Conservation (phyloP, 2,797 vertebrate genomes). For the Phrynocephalus forsythii region DNA sequence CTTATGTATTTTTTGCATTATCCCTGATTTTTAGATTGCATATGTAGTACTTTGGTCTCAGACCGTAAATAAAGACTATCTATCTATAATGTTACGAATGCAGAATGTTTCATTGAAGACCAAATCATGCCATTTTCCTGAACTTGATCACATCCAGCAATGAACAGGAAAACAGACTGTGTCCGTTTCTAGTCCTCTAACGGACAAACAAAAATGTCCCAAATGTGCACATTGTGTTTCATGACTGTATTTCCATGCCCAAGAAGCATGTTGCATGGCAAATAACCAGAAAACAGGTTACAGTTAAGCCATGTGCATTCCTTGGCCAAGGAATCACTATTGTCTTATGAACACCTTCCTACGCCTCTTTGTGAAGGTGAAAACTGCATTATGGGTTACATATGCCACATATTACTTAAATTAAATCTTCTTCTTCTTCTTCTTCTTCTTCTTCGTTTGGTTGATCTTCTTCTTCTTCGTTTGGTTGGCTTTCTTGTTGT, state of each 20-base stretch:
- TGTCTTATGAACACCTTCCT: background rate
- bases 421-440: no score
- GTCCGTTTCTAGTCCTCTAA: background rate
- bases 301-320: background rate
- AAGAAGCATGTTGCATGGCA: background rate
- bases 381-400: no score
- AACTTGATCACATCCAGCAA: background rate
- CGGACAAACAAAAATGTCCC: background rate
- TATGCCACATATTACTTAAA: no score
- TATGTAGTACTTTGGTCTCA: no score
- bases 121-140: background rate
- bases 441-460: no score
- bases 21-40: no score
- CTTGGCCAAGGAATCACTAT: background rate
- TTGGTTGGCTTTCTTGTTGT: no score
- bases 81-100: background rate
- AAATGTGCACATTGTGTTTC: background rate
- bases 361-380: background rate
- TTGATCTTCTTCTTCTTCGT: no score
- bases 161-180: background rate
- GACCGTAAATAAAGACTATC: no score
- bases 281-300: background rate
- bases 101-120: background rate
- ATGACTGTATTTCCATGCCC: background rate
- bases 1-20: no score